phyloP scores from a whole-genome alignment of 2,113 vertebrate genomes.

The Colaptes auratus region DNA sequence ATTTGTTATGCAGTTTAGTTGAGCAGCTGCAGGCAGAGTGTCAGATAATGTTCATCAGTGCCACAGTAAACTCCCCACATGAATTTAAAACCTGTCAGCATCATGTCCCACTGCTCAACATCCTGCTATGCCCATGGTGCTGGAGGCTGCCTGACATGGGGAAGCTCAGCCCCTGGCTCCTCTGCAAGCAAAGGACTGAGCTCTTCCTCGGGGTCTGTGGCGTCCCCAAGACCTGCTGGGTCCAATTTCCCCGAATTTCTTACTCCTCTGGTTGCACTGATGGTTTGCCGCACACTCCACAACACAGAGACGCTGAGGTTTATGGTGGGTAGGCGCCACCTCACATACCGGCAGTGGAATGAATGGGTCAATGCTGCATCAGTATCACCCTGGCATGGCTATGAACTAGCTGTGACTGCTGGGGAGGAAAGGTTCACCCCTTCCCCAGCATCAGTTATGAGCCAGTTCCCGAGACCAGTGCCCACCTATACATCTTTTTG shows the following conservation, averaged over 20 bases:
- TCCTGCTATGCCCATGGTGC: not conserved
- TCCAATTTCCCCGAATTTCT: not conserved
- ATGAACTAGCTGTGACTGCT: accelerated
- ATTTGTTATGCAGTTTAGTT: slow-evolving; percentile 34
- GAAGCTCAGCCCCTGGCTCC: not conserved
- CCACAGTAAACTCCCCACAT: not conserved
- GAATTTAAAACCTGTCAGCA: not conserved
- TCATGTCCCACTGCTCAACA: not conserved
- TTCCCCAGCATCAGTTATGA: not conserved
- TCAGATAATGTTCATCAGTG: not conserved
- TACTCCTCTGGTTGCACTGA: too few relatives aligned
- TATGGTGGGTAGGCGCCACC: not conserved
- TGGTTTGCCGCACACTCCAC: not conserved
- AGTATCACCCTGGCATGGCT: not conserved
- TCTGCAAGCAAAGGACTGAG: not conserved
- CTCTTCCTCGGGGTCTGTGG: accelerated
- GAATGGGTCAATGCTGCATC: not conserved
- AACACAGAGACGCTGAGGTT: not conserved
- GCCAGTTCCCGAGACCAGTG: accelerated
- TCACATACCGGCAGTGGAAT: accelerated
- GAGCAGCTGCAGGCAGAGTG: not conserved
- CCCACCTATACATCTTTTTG: not conserved
- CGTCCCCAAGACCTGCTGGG: not conserved
- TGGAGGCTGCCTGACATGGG: not conserved
- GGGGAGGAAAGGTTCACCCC: not conserved